A percentile compares a stretch with the other conserved stretches of the same genome.
Evolutionary conservation across 2,888 invertebrate species (phyloP).

Genomic region (Drosophila nigritarsus): DNA sequence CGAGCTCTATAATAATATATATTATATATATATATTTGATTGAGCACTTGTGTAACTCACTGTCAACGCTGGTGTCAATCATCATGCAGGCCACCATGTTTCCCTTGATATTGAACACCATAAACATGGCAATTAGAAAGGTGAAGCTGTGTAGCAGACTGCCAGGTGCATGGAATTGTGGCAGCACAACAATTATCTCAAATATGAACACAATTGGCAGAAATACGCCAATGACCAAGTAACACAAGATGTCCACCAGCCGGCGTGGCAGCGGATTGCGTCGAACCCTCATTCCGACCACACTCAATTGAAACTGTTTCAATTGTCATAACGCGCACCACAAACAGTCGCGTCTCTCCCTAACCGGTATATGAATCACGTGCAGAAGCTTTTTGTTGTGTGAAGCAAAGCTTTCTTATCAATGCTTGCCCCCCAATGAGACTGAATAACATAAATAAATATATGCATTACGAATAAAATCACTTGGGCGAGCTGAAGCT

Average conservation of each 20-base stretch:
- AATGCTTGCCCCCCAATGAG: not conserved
- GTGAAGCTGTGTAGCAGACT: constrained; percentile 87
- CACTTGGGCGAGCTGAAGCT: constrained; percentile 4
- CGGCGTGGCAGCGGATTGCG: constrained; percentile 64
- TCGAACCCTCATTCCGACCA: constrained; percentile 57
- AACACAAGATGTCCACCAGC: constrained; percentile 77
- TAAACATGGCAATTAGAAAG: constrained; percentile 88
- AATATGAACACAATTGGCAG: constrained; percentile 82
- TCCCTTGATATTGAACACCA: constrained; percentile 91
- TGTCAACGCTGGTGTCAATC: constrained; percentile 91
- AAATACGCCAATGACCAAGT: constrained; percentile 79
- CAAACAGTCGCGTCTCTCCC: constrained; percentile 11
- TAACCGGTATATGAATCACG: constrained; percentile 44
- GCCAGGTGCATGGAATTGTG: constrained; percentile 87
- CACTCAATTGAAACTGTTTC: constrained; percentile 23
- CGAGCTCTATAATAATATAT: not conserved
- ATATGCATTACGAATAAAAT: not conserved
- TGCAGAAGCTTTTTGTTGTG: constrained; percentile 33
- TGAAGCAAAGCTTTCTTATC: constrained; percentile 39
- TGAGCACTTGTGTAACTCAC: constrained; percentile 74
- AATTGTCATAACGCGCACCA: not conserved
- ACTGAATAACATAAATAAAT: not conserved
- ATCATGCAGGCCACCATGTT: constrained; percentile 92
- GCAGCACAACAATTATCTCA: constrained; percentile 90
- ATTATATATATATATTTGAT: not conserved